Evolutionary conservation across 2,888 invertebrate genomes (phyloP).

Genomic region (Acleris sparsana): DNA sequence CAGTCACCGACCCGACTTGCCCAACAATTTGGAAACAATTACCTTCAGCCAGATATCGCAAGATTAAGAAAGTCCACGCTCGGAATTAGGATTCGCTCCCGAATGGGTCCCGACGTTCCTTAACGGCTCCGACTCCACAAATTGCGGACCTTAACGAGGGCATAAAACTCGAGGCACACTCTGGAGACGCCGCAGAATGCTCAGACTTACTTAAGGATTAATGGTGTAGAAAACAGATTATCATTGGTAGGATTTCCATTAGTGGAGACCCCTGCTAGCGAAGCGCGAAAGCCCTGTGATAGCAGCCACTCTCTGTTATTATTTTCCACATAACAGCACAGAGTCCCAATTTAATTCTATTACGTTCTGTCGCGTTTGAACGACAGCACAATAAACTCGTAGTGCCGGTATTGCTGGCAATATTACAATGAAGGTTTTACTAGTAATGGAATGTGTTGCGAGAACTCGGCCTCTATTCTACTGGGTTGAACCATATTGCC

Average conservation of each 20-base stretch:
- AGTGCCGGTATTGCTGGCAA: conserved; percentile 27
- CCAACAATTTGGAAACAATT: conserved; percentile 82
- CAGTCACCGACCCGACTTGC: conserved; percentile 49
- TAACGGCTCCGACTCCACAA: conserved; percentile 82
- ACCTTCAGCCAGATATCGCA: conserved; percentile 80
- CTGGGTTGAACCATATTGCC: background rate
- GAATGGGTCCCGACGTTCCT: conserved; percentile 70
- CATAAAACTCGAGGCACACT: conserved; percentile 81
- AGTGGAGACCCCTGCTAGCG: conserved; percentile 79
- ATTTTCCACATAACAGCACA: conserved; percentile 82
- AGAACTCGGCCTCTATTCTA: background rate
- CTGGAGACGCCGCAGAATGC: conserved; percentile 81
- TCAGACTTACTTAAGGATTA: conserved; percentile 83
- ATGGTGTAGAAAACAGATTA: conserved; percentile 85
- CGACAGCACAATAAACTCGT: conserved; percentile 78
- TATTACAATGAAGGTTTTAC: conserved; percentile 29
- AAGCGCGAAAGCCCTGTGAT: conserved; percentile 80
- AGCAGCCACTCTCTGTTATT: conserved; percentile 78
- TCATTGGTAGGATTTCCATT: conserved; percentile 83
- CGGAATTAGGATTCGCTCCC: conserved; percentile 78
- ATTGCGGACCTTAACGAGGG: conserved; percentile 83
- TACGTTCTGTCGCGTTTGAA: conserved; percentile 80
- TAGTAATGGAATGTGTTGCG: conserved; percentile 20
- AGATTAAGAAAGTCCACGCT: conserved; percentile 83
- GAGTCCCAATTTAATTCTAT: conserved; percentile 82